Conservation (phyloP, 2,888 invertebrate genomes). For the Ennomos quercinarius region DNA sequence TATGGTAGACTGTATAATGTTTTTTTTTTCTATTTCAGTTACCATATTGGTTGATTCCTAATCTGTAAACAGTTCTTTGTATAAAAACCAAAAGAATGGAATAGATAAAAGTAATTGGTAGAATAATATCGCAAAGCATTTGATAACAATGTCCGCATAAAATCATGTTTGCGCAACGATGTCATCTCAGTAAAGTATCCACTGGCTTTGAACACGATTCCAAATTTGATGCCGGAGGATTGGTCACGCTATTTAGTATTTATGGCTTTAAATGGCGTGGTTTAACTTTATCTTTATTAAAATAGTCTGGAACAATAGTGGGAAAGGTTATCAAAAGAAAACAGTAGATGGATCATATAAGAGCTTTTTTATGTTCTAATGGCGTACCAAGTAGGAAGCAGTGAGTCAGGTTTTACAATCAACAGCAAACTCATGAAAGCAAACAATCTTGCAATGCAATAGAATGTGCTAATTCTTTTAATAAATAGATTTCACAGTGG, state of each 20-base stretch:
- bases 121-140: conserved; percentile 34
- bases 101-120: conserved; percentile 1
- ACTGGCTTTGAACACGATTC: conserved; percentile 33
- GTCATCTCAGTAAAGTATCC: conserved; percentile 34
- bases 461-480: conserved; percentile 57
- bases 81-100: conserved; percentile 2
- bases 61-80: neutral
- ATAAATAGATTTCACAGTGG: conserved; percentile 57
- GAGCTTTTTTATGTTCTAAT: conserved; percentile 3
- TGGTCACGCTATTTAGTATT: conserved; percentile 59
- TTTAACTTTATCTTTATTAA: conserved; percentile 28
- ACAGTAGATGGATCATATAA: conserved; percentile 3
- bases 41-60: too few relatives aligned
- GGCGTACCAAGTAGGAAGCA: conserved; percentile 25
- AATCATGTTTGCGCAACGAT: conserved; percentile 38
- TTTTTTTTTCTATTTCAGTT: too few relatives aligned
- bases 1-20: too few relatives aligned
- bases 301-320: conserved; percentile 41
- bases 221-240: conserved; percentile 36
- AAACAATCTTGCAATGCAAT: conserved; percentile 50
- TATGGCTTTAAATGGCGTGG: conserved; percentile 58
- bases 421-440: conserved; percentile 40
- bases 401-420: conserved; percentile 44
- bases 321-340: conserved; percentile 29
- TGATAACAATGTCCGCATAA: conserved; percentile 41